These are phyloP conservation scores for Lepidocyrtoides sp. DNA, from an alignment of 2,888 invertebrate genomes.

Conservation along the genomic window DNA sequence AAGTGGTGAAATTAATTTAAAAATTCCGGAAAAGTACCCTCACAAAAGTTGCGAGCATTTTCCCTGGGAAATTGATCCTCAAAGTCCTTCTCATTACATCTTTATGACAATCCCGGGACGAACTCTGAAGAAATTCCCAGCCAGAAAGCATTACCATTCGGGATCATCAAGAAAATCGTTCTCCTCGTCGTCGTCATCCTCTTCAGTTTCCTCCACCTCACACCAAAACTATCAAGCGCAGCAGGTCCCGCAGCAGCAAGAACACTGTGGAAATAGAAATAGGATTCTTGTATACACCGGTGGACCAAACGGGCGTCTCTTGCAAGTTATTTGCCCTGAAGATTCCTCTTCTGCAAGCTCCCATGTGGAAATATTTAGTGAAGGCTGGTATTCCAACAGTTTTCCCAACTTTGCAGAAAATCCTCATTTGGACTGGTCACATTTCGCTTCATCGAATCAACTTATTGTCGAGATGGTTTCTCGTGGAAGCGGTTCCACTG, in stretches of 20 bases:
- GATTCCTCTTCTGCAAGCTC: constrained; percentile 77
- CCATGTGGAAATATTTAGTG: constrained; percentile 80
- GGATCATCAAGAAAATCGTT: constrained; percentile 71
- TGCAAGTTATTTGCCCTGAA: constrained; percentile 83
- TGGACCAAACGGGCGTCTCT: constrained; percentile 77
- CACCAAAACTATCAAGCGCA: constrained; percentile 22
- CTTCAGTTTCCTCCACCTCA: constrained; percentile 36
- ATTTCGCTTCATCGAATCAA: constrained; percentile 79
- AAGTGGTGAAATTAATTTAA: constrained; percentile 78
- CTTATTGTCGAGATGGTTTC: constrained; percentile 81
- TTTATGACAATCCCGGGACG: constrained; percentile 82
- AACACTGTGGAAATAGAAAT: constrained; percentile 74
- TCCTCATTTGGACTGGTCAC: constrained; percentile 78
- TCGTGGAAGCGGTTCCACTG: constrained; percentile 74
- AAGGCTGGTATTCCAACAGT: constrained; percentile 77
- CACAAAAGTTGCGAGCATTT: constrained; percentile 78
- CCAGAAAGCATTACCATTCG: constrained; percentile 50
- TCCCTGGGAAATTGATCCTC: constrained; percentile 82
- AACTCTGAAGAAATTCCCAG: constrained; percentile 78
- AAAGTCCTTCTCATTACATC: constrained; percentile 79
- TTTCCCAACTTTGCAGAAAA: constrained; percentile 82
- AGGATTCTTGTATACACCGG: constrained; percentile 81
- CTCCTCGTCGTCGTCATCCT: constrained; percentile 53
- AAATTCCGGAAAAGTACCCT: constrained; percentile 80
- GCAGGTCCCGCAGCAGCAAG: constrained; percentile 29